A percentile compares a stretch with the other conserved stretches of the same genome.
These are phyloP conservation scores for Cynopterus brachyotis DNA, from an alignment of 2,113 vertebrate genomes.

Conservation along the genomic window DNA sequence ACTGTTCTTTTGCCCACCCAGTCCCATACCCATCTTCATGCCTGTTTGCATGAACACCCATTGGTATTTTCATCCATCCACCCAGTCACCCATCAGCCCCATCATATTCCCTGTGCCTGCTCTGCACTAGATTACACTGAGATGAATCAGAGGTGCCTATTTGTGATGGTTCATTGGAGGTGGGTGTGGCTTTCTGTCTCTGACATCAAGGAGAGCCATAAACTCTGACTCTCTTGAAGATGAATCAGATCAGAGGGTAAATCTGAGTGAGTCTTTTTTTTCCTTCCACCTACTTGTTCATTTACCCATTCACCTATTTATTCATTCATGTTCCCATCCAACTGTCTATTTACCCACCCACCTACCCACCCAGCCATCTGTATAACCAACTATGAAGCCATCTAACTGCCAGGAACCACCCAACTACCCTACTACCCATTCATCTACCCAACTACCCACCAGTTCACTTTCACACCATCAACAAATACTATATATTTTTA, in stretches of 20 bases:
- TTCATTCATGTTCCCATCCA: not conserved
- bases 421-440: not conserved
- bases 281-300: not conserved
- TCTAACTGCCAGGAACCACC: not conserved
- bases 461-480: not conserved
- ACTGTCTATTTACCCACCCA: not conserved
- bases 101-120: not conserved
- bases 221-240: not conserved
- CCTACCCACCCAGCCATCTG: not conserved
- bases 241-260: not conserved
- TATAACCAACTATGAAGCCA: not conserved
- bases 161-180: not conserved
- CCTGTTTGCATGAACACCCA: not conserved
- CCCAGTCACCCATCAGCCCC: not conserved
- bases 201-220: not conserved
- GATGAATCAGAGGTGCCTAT: not conserved
- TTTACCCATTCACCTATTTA: not conserved
- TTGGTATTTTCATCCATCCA: not conserved
- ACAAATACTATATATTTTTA: not conserved
- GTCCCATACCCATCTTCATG: not conserved
- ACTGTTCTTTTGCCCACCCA: not conserved
- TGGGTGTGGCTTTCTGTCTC: not conserved
- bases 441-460: too few relatives aligned
- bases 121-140: not conserved
- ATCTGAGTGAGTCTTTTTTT: not conserved